phyloP scores from a whole-genome alignment of 2,888 invertebrate species.

The Synanthedon vespiformis region DNA sequence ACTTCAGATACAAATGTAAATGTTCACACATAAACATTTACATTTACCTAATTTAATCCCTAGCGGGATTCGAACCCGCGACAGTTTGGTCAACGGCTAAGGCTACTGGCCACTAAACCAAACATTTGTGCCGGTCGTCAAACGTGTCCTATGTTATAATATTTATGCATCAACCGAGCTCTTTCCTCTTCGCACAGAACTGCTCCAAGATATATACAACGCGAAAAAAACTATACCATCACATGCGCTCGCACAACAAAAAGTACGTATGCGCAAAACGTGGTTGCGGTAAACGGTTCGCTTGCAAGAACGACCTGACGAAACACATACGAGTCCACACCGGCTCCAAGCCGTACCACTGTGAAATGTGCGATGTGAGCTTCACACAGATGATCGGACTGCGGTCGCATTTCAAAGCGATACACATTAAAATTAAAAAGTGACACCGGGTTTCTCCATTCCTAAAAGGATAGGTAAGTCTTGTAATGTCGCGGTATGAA shows the following conservation, averaged over 20 bases:
- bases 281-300: constrained; percentile 41
- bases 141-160: too few species aligned
- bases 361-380: constrained; percentile 32
- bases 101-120: too few species aligned
- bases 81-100: too few species aligned
- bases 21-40: too few species aligned
- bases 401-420: constrained; percentile 26
- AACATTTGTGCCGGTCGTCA: too few species aligned
- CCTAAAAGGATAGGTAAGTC: too few species aligned
- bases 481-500: too few species aligned
- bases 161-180: too few species aligned
- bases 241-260: constrained; percentile 40
- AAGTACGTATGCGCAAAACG: constrained; percentile 25
- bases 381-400: constrained; percentile 43
- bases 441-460: too few species aligned
- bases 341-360: constrained; percentile 45
- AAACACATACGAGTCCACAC: constrained; percentile 54
- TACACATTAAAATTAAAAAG: constrained; percentile 16
- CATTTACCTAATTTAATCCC: too few species aligned
- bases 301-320: constrained; percentile 42
- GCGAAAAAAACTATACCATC: constrained; percentile 42
- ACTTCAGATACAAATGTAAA: too few species aligned
- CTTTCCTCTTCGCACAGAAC: constrained; percentile 18
- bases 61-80: too few species aligned
- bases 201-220: constrained; percentile 36